phyloP scores from a whole-genome alignment of 53 echinoderm and acorn worm species.

The Luidia sarsii region DNA sequence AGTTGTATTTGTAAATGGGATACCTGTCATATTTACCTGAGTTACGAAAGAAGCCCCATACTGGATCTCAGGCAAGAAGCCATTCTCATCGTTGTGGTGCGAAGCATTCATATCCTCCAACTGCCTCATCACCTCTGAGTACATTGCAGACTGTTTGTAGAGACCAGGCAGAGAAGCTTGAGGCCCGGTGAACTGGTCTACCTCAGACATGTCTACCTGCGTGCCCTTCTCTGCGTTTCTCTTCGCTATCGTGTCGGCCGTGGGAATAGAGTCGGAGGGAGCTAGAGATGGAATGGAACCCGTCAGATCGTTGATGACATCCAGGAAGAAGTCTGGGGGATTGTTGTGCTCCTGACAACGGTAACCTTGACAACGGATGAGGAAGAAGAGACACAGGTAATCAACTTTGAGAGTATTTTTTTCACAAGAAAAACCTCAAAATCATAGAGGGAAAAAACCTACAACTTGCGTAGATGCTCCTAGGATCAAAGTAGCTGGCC shows the following conservation, averaged over 20 bases:
- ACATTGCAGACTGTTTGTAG: slow-evolving; percentile 28
- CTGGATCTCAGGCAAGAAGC: slow-evolving; percentile 1
- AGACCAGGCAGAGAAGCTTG: slow-evolving; percentile 16
- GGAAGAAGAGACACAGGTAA: no score
- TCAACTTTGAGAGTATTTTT: no score
- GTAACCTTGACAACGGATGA: slow-evolving; percentile 72
- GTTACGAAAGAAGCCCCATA: slow-evolving; percentile 39
- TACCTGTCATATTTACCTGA: slow-evolving; percentile 12
- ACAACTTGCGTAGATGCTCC: no score
- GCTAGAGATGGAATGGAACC: no score
- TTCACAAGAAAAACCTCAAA: no score
- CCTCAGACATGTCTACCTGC: slow-evolving; percentile 23
- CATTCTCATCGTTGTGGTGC: slow-evolving; percentile 10
- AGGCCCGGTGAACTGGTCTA: neutral
- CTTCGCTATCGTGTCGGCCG: slow-evolving; percentile 61
- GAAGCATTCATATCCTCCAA: neutral
- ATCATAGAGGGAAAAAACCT: no score
- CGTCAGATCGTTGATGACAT: slow-evolving; percentile 80
- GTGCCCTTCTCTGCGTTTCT: slow-evolving; percentile 16
- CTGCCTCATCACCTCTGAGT: slow-evolving; percentile 17
- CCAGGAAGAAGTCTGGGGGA: slow-evolving; percentile 88
- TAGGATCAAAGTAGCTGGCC: no score
- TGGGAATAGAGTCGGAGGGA: slow-evolving; percentile 85
- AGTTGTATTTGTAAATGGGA: no score
- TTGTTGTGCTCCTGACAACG: slow-evolving; percentile 85